Evolutionary conservation across 2,888 invertebrate genomes (phyloP).

Genomic region (Galerucella pusilla): DNA sequence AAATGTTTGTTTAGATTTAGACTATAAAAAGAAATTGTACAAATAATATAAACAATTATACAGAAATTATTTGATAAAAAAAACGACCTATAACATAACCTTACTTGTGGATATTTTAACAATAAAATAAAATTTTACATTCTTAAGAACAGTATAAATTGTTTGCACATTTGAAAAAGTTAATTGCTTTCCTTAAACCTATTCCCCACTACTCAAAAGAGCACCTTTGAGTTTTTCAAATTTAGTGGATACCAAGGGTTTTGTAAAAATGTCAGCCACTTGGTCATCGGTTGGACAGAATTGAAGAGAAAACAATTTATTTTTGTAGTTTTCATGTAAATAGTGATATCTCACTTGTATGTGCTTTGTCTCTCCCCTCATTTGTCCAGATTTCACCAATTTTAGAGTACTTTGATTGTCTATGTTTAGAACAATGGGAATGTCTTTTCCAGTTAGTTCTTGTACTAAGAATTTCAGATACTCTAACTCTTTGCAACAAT

Average conservation of each 20-base stretch:
- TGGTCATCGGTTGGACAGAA: neutral
- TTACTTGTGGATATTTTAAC: no score
- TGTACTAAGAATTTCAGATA: neutral
- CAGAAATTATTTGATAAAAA: no score
- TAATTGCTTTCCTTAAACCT: no score
- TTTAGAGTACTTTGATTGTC: neutral
- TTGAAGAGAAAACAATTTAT: neutral
- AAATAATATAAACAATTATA: no score
- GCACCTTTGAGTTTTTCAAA: neutral
- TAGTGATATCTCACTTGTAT: conserved; percentile 2
- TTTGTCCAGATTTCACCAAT: conserved; percentile 3
- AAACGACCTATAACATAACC: no score
- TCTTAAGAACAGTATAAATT: no score
- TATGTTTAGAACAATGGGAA: neutral
- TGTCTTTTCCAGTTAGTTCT: neutral
- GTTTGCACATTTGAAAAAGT: no score
- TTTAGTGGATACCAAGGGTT: neutral
- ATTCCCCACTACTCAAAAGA: no score
- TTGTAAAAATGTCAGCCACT: neutral
- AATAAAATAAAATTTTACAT: no score
- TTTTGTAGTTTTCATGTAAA: neutral
- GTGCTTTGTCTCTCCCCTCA: neutral
- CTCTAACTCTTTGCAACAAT: neutral
- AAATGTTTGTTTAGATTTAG: no score
- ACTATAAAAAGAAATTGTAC: no score